Percentiles rank a stretch among this genome's conserved stretches.
Evolutionary conservation across 2,888 invertebrate genomes (phyloP).

Genomic region (Eristalinus sepulchralis): DNA sequence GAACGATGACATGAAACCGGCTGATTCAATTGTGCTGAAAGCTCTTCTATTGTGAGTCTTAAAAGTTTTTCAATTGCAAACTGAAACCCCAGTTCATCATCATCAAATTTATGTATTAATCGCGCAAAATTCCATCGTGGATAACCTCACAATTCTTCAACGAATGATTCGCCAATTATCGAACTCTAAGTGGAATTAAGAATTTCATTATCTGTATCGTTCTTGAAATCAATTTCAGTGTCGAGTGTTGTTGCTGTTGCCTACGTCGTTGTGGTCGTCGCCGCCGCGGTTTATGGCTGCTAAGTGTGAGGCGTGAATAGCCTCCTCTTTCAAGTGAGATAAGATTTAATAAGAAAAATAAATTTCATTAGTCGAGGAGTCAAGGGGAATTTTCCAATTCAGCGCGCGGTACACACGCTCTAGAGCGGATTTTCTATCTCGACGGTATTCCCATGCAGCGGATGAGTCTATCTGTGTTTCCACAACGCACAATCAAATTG

Average conservation of each 20-base stretch:
- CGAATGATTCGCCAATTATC: neutral
- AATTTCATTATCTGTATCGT: neutral
- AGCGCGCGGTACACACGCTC: neutral
- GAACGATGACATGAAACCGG: neutral
- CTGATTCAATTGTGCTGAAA: neutral
- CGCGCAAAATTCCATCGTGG: neutral
- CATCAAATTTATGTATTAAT: neutral
- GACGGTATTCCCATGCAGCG: neutral
- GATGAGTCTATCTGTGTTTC: neutral
- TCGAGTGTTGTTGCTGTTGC: neutral
- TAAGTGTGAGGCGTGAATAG: neutral
- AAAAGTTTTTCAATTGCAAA: neutral
- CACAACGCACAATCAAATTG: neutral
- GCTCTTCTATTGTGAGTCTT: neutral
- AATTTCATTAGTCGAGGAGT: constrained; percentile 21
- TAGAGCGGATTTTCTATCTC: neutral
- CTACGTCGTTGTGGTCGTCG: neutral
- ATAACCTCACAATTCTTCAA: neutral
- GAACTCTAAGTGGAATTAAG: neutral
- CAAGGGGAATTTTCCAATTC: neutral
- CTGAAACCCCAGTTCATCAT: neutral
- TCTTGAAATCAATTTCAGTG: neutral
- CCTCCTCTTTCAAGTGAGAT: constrained; percentile 9
- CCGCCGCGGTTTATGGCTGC: neutral
- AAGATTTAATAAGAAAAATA: constrained; percentile 24